phyloP scores from a whole-genome alignment of 2,797 vertebrate genomes.

The Sitta carolinensis region DNA sequence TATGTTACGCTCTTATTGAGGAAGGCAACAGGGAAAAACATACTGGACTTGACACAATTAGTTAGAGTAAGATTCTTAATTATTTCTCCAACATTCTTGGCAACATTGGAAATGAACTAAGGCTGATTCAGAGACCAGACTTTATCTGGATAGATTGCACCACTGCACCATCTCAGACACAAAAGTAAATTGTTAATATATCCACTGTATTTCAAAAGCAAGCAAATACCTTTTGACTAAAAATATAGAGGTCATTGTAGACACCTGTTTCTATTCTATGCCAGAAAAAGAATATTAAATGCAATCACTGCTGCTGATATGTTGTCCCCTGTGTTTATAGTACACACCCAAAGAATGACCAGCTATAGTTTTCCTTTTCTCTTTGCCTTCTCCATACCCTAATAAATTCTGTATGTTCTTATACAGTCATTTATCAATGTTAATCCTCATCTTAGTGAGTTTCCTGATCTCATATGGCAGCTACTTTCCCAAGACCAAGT shows the following conservation, averaged over 20 bases:
- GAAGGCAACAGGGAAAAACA: neutral
- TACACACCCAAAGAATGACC: neutral
- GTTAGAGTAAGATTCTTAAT: neutral
- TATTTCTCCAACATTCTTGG: neutral
- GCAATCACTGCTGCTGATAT: neutral
- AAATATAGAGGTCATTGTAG: neutral
- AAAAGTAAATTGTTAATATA: neutral
- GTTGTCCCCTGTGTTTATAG: neutral
- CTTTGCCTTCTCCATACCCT: neutral
- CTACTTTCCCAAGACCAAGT: neutral
- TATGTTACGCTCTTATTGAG: neutral
- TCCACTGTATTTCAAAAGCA: neutral
- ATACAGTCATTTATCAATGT: neutral
- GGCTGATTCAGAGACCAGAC: neutral
- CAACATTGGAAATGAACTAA: neutral
- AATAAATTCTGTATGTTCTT: neutral
- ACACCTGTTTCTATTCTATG: neutral
- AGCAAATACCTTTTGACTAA: neutral
- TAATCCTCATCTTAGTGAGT: neutral
- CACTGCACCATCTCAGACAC: neutral
- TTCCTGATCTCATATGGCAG: neutral
- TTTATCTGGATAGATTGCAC: neutral
- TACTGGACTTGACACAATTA: neutral
- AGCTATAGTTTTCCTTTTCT: neutral
- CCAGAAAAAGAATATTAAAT: neutral